These are phyloP conservation scores for Psammodynastes pulverulentus DNA, from an alignment of 2,113 vertebrate genomes.

Conservation along the genomic window DNA sequence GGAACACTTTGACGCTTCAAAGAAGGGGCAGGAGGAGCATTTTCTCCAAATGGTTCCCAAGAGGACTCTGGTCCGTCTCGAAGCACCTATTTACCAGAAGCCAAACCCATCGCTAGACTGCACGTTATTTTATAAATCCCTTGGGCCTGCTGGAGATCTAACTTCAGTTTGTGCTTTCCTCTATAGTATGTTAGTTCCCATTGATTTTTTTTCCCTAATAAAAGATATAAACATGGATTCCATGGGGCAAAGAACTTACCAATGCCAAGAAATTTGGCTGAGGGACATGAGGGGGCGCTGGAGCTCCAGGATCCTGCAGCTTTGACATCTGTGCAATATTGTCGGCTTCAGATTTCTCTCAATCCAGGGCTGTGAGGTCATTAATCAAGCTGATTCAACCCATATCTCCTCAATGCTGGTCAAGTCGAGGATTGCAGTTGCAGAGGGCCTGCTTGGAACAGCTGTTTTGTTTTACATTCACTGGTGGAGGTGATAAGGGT, in stretches of 20 bases:
- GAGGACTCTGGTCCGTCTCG: not conserved
- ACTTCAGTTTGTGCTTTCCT: not conserved
- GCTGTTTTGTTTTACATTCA: no score
- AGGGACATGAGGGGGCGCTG: not conserved
- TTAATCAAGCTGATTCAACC: no score
- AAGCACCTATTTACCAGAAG: not conserved
- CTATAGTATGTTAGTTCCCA: not conserved
- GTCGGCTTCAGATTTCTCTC: no score
- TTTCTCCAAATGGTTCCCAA: not conserved
- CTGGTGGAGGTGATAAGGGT: no score
- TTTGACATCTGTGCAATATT: not conserved
- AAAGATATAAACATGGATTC: not conserved
- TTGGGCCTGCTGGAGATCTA: not conserved
- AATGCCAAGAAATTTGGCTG: not conserved
- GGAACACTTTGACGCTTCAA: not conserved
- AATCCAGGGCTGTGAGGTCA: no score
- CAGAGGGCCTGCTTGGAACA: no score
- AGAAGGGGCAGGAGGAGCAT: not conserved
- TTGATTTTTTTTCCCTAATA: not conserved
- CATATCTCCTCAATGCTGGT: no score
- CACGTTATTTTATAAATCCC: not conserved
- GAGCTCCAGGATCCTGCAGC: not conserved
- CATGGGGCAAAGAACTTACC: not conserved
- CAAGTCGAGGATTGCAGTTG: no score
- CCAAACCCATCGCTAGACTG: not conserved